Conservation (phyloP, 2,113 vertebrate genomes). For the Aegypius monachus region DNA sequence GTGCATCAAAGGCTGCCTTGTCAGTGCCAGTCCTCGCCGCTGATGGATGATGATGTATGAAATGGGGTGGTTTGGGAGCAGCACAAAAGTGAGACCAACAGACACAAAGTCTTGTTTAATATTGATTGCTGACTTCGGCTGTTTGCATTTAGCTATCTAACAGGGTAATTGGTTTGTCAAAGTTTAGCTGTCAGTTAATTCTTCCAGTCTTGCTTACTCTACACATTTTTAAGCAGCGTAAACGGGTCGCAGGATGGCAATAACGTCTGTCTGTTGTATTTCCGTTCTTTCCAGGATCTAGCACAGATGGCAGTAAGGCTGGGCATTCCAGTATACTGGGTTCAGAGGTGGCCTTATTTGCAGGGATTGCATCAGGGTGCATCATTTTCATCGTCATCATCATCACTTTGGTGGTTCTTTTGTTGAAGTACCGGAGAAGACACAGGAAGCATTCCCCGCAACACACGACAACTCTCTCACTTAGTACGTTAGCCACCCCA, state of each 20-base stretch:
- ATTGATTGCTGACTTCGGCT: conserved; percentile 55
- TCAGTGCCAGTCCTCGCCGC: not conserved
- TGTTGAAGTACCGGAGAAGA: conserved; percentile 94
- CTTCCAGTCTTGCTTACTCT: conserved; percentile 41
- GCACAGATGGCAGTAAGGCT: conserved; percentile 77
- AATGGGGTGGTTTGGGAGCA: conserved; percentile 39
- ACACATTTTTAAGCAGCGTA: not conserved
- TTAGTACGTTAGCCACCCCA: conserved; percentile 96
- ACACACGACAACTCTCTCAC: conserved; percentile 90
- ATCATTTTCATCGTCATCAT: conserved; percentile 98
- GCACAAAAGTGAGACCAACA: conserved; percentile 54
- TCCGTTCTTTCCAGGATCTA: conserved; percentile 69
- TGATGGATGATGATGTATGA: conserved; percentile 62
- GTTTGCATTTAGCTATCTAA: conserved; percentile 59
- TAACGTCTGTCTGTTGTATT: conserved; percentile 44
- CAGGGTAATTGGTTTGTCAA: conserved; percentile 60
- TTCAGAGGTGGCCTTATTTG: conserved; percentile 96
- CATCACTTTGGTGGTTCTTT: conserved; percentile 94
- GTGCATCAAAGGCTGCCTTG: conserved; percentile 47
- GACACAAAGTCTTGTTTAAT: conserved; percentile 61
- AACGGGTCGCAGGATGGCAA: not conserved
- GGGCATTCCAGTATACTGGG: conserved; percentile 89
- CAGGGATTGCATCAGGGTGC: conserved; percentile 93
- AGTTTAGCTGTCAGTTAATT: conserved; percentile 52
- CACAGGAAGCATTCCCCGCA: conserved; percentile 97